phyloP scores from a whole-genome alignment of 2,888 invertebrate species.

The Monoplex corrugatus region DNA sequence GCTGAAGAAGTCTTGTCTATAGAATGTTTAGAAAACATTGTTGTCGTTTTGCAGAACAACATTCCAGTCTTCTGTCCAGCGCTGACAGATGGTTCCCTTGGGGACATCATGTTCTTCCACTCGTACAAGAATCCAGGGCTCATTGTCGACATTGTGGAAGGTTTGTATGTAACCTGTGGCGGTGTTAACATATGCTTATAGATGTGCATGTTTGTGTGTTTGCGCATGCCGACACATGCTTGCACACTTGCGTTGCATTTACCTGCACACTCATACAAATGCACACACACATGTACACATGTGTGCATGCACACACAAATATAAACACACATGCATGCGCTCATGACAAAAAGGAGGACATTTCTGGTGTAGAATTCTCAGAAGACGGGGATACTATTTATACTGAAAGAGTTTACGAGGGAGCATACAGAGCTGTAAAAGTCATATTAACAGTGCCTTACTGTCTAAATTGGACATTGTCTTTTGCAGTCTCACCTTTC shows the following conservation, averaged over 20 bases:
- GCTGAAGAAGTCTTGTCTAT: not conserved
- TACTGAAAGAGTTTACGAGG: too few species aligned
- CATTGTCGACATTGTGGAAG: conserved; percentile 94
- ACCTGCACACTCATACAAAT: not conserved
- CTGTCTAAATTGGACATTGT: too few species aligned
- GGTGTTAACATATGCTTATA: not conserved
- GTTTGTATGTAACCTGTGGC: conserved; percentile 79
- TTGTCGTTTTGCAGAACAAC: conserved; percentile 85
- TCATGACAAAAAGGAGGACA: too few species aligned
- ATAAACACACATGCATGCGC: not conserved
- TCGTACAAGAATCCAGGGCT: conserved; percentile 96
- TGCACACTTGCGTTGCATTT: not conserved
- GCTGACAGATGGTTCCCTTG: conserved; percentile 95
- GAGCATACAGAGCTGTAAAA: too few species aligned
- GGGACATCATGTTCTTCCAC: conserved; percentile 99
- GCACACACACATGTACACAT: not conserved
- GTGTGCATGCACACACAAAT: not conserved
- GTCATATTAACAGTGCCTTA: too few species aligned
- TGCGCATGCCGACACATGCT: too few species aligned
- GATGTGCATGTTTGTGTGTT: not conserved
- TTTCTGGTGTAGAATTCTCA: too few species aligned
- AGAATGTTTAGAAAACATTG: not conserved
- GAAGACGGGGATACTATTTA: too few species aligned
- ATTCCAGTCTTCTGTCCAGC: conserved; percentile 99
- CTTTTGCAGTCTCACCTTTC: too few species aligned